phyloP scores from a whole-genome alignment of 2,113 vertebrate genomes.

The Scomber colias region DNA sequence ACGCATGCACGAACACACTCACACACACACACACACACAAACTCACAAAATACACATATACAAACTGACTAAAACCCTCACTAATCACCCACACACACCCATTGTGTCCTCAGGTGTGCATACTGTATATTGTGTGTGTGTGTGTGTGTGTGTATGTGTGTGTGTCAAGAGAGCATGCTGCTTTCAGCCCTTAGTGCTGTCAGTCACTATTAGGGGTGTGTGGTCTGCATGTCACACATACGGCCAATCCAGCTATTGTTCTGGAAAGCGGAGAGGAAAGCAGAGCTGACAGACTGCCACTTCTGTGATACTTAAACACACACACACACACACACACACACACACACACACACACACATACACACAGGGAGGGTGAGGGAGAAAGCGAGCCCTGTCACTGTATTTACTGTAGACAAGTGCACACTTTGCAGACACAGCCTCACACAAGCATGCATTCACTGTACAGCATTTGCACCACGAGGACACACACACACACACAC shows the following conservation, averaged over 20 bases:
- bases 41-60: constrained; percentile 24
- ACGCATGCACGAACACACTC: constrained; percentile 22
- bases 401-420: background rate
- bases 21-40: constrained; percentile 18
- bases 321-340: constrained; percentile 52
- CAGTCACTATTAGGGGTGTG: constrained; percentile 87
- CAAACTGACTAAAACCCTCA: constrained; percentile 59
- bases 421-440: background rate
- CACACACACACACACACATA: constrained; percentile 24
- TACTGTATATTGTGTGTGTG: constrained; percentile 43
- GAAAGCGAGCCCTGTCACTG: constrained; percentile 10
- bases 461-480: background rate
- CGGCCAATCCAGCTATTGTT: constrained; percentile 96
- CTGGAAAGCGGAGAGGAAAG: constrained; percentile 90
- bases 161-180: constrained; percentile 59
- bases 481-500: too few relatives aligned
- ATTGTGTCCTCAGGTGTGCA: constrained; percentile 71
- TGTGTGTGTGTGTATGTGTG: constrained; percentile 25
- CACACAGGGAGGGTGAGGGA: background rate
- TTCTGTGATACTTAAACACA: constrained; percentile 87
- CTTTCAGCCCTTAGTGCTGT: constrained; percentile 85
- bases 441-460: background rate
- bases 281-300: constrained; percentile 98
- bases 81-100: constrained; percentile 55
- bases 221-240: constrained; percentile 84